Conservation (phyloP, 1,140 invertebrate genomes). For the Drosophila sturtevanti region DNA sequence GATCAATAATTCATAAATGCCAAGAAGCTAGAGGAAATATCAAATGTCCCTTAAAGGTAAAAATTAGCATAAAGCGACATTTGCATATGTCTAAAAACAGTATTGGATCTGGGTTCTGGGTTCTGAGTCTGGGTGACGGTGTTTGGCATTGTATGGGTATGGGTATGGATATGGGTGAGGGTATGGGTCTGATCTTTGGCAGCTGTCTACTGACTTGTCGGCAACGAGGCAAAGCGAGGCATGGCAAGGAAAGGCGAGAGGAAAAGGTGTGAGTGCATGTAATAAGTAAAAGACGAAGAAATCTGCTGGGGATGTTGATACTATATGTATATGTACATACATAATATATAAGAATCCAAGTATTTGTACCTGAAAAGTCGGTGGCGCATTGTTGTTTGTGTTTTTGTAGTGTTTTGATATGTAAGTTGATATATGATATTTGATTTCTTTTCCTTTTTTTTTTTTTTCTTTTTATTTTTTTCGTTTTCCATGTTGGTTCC, state of each 20-base stretch:
- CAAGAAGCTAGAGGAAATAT: conserved; percentile 34
- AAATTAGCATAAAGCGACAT: conserved; percentile 69
- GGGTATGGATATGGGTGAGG: background rate
- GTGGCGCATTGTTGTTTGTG: conserved; percentile 62
- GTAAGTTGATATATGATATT: conserved; percentile 81
- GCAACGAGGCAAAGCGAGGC: conserved; percentile 14
- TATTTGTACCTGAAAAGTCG: background rate
- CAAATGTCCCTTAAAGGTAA: conserved; percentile 37
- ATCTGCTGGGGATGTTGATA: background rate
- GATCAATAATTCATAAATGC: conserved; percentile 76
- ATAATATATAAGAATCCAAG: background rate
- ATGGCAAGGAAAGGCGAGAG: background rate
- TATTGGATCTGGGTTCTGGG: background rate
- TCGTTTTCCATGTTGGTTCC: too few species aligned
- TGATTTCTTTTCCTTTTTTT: conserved; percentile 44
- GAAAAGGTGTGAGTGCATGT: conserved; percentile 72
- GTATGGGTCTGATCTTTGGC: conserved; percentile 3
- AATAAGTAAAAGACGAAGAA: conserved; percentile 30
- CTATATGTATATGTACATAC: background rate
- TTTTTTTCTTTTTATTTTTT: background rate
- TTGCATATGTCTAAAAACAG: conserved; percentile 47
- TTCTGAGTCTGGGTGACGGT: background rate
- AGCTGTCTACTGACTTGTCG: background rate
- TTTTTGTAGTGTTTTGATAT: conserved; percentile 66
- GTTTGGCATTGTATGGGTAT: background rate